phyloP scores from a whole-genome alignment of 2,888 invertebrate species.

The Folsomia manolachei region DNA sequence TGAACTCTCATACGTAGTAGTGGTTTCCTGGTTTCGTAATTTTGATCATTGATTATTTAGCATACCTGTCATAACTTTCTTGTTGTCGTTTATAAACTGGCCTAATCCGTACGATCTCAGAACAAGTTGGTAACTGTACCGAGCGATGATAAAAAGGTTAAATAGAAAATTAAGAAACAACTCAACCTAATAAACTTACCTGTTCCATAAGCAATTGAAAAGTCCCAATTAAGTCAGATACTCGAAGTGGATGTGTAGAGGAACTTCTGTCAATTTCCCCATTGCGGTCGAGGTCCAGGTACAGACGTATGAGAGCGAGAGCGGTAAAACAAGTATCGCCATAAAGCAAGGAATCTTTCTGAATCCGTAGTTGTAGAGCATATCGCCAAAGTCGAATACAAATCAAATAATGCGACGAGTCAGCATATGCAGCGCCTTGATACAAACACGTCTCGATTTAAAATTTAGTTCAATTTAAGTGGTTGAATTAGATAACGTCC shows the following conservation, averaged over 20 bases:
- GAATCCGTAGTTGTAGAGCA: conserved; percentile 74
- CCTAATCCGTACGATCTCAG: conserved; percentile 58
- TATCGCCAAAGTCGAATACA: conserved; percentile 85
- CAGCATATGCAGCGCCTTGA: conserved; percentile 59
- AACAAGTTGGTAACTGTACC: conserved; percentile 59
- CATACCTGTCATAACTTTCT: conserved; percentile 74
- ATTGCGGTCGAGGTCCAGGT: conserved; percentile 49
- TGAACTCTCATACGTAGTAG: background rate
- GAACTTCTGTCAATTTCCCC: conserved; percentile 37
- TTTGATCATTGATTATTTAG: no score
- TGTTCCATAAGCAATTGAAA: conserved; percentile 67
- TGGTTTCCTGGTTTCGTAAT: background rate
- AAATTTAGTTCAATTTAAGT: no score
- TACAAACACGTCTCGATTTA: background rate
- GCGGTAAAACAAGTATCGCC: conserved; percentile 82
- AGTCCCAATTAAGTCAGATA: conserved; percentile 68
- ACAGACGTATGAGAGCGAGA: conserved; percentile 64
- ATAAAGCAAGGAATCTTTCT: conserved; percentile 68
- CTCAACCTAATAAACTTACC: no score
- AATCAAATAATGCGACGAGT: conserved; percentile 65
- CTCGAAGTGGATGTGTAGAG: conserved; percentile 37
- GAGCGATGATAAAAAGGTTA: no score
- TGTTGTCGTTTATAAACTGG: conserved; percentile 75
- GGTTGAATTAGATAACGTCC: no score
- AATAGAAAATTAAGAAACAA: no score